A percentile compares a stretch with the other conserved stretches of the same genome.
These are phyloP conservation scores for Drosophila anomalata DNA, from an alignment of 2,888 invertebrate genomes.

Conservation along the genomic window DNA sequence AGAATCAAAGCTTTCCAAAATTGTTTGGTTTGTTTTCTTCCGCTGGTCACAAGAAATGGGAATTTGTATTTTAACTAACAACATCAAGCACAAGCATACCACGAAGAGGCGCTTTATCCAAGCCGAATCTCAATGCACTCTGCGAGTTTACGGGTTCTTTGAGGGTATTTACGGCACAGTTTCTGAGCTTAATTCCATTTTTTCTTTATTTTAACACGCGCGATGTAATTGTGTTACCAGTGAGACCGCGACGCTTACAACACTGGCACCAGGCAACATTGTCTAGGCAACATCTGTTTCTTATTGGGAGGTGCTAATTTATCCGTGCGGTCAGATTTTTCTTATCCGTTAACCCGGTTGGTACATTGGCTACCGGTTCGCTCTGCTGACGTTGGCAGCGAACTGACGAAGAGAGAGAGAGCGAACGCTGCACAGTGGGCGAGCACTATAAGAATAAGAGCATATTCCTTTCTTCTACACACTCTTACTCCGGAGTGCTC, in stretches of 20 bases:
- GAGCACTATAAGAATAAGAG: too few relatives aligned
- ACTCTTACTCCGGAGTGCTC: too few relatives aligned
- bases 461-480: too few relatives aligned
- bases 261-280: too few relatives aligned
- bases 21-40: slow-evolving; percentile 11
- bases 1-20: background rate
- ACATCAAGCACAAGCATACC: slow-evolving; percentile 12
- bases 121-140: slow-evolving; percentile 28
- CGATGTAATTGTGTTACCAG: slow-evolving; percentile 68
- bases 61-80: background rate
- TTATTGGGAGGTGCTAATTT: slow-evolving; percentile 41
- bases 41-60: background rate
- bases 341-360: background rate
- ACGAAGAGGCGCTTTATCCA: slow-evolving; percentile 18
- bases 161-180: slow-evolving; percentile 19
- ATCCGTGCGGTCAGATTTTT: too few relatives aligned
- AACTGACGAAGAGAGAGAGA: background rate
- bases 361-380: slow-evolving; percentile 2
- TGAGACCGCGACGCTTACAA: too few relatives aligned
- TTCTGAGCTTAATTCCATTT: slow-evolving; percentile 46
- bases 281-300: slow-evolving; percentile 17
- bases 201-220: slow-evolving; percentile 59
- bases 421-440: too few relatives aligned
- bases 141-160: slow-evolving; percentile 35
- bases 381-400: background rate